Evolutionary conservation across 2,888 invertebrate species (phyloP).

Genomic region (Keiferia lycopersicella): DNA sequence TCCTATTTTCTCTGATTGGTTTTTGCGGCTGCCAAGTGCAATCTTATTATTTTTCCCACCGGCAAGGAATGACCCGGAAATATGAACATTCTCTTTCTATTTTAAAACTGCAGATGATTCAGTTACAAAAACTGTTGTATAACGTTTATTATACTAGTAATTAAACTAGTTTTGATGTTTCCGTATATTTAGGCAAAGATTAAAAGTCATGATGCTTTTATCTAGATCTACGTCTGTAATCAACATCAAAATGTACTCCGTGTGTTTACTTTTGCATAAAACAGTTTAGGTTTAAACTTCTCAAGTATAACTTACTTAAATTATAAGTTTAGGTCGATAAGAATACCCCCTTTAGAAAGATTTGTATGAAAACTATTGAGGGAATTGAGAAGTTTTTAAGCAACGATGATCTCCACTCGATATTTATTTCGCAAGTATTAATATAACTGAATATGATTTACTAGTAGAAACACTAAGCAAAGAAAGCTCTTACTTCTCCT

Average conservation of each 20-base stretch:
- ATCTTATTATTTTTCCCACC: slow-evolving; percentile 9
- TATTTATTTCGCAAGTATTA: too few species aligned
- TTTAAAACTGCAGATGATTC: not conserved
- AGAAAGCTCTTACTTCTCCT: not conserved
- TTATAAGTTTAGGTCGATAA: not conserved
- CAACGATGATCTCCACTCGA: too few species aligned
- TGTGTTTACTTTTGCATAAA: too few species aligned
- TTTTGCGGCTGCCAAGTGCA: slow-evolving; percentile 23
- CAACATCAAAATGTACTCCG: not conserved
- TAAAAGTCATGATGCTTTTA: not conserved
- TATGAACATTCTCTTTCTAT: not conserved
- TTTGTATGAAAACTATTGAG: too few species aligned
- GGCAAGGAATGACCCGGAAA: slow-evolving; percentile 11
- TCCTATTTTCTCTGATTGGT: slow-evolving; percentile 28
- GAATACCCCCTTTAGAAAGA: too few species aligned
- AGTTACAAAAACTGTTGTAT: not conserved
- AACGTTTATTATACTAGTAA: not conserved
- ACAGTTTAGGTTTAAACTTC: too few species aligned
- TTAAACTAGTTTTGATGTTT: slow-evolving; percentile 4
- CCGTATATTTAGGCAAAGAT: not conserved
- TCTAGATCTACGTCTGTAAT: not conserved
- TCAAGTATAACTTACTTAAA: not conserved
- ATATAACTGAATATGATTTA: too few species aligned
- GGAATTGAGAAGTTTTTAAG: too few species aligned
- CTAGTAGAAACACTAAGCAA: too few species aligned